Evolutionary conservation across 2,888 invertebrate species (phyloP).

Genomic region (Tenthredo livida): DNA sequence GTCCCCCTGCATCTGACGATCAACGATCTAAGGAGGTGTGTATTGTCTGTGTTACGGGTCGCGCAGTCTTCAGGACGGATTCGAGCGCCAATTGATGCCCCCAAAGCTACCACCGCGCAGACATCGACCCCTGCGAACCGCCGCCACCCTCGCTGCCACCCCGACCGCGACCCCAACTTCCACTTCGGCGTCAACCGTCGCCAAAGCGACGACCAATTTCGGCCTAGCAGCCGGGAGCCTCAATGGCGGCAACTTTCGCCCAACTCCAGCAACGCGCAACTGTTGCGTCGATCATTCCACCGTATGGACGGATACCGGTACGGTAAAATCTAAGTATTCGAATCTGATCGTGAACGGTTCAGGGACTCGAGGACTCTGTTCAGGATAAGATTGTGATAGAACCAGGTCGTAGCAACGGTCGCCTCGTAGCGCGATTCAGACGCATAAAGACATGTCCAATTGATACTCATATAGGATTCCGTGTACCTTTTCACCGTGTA

Average conservation of each 20-base stretch:
- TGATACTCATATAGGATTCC: no score
- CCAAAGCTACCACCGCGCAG: slow-evolving; percentile 82
- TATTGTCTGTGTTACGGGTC: slow-evolving; percentile 62
- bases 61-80: slow-evolving; percentile 81
- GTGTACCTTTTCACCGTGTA: no score
- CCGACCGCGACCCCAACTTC: slow-evolving; percentile 67
- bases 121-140: slow-evolving; percentile 68
- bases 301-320: slow-evolving; percentile 76
- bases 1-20: slow-evolving; percentile 50
- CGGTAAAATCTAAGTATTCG: slow-evolving; percentile 58
- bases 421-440: neutral
- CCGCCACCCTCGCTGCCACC: slow-evolving; percentile 59
- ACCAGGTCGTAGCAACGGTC: neutral
- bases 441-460: neutral
- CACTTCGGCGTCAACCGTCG: slow-evolving; percentile 67
- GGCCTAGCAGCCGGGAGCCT: slow-evolving; percentile 56
- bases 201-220: slow-evolving; percentile 56
- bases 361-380: neutral
- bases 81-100: slow-evolving; percentile 83
- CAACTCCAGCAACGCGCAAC: slow-evolving; percentile 67
- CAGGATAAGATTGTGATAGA: neutral
- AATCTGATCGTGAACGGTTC: neutral
- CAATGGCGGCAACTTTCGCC: slow-evolving; percentile 62
- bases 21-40: slow-evolving; percentile 57
- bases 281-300: slow-evolving; percentile 75